Evolutionary conservation across 2,113 vertebrate species (phyloP).

Genomic region (Tonatia bakeri): DNA sequence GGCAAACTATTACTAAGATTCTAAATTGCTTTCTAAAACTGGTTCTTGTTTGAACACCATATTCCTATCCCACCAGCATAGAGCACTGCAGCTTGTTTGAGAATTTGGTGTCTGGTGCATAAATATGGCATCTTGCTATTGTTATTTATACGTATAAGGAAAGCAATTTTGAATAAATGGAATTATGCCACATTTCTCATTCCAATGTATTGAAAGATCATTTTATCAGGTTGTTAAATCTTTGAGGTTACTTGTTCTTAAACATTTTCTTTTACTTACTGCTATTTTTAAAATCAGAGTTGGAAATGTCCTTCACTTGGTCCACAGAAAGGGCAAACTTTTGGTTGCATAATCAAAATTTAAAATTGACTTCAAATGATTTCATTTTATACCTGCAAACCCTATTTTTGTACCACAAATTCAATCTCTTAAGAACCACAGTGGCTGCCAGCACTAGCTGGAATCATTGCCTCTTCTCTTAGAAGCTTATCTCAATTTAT

Average conservation of each 20-base stretch:
- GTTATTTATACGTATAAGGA: background rate
- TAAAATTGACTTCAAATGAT: background rate
- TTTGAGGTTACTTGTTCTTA: background rate
- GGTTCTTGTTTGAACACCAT: background rate
- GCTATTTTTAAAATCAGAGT: background rate
- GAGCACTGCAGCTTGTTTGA: background rate
- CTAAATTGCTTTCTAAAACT: background rate
- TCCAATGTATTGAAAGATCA: background rate
- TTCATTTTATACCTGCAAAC: background rate
- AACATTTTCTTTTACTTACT: background rate
- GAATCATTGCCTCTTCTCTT: background rate
- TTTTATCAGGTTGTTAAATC: background rate
- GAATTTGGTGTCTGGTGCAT: background rate
- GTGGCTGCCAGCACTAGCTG: background rate
- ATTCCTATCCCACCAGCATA: background rate
- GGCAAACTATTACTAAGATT: background rate
- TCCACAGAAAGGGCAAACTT: background rate
- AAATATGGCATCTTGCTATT: background rate
- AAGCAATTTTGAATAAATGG: background rate
- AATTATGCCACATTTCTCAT: background rate
- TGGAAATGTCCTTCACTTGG: background rate
- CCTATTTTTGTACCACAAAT: background rate
- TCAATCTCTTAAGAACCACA: background rate
- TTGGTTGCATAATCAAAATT: background rate
- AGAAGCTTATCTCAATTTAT: background rate